Evolutionary conservation across 1,140 invertebrate genomes (phyloP).

Genomic region (Oncopodura yosiiana): DNA sequence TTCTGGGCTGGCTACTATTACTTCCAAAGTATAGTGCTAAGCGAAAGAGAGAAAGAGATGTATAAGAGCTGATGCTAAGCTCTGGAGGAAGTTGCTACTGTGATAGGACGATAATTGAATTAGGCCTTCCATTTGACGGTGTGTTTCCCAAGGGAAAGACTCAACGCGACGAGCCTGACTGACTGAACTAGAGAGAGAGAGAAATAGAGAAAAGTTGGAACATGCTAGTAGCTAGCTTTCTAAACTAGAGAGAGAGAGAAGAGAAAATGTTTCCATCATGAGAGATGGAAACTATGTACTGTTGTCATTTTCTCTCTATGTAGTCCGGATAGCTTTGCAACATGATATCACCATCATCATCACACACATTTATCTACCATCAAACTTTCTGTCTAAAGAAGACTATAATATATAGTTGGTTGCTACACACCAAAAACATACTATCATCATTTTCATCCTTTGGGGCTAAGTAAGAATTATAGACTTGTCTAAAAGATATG

Average conservation of each 20-base stretch:
- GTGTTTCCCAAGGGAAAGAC: conserved; percentile 36
- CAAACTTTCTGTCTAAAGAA: too few relatives aligned
- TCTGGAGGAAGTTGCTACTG: conserved; percentile 9
- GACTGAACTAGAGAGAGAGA: background rate
- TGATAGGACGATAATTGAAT: conserved; percentile 42
- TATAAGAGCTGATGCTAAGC: too few relatives aligned
- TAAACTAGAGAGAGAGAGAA: conserved; percentile 2
- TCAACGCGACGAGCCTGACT: background rate
- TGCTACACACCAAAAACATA: too few relatives aligned
- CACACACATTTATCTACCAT: too few relatives aligned
- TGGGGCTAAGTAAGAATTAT: too few relatives aligned
- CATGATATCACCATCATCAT: background rate
- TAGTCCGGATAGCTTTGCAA: background rate
- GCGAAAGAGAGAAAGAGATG: background rate
- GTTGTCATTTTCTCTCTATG: background rate
- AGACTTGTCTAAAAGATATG: too few relatives aligned
- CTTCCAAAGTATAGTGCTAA: background rate
- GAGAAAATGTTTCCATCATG: background rate
- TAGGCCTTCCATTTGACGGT: conserved; percentile 48
- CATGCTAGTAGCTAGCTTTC: background rate
- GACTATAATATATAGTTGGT: too few relatives aligned
- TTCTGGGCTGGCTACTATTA: too few relatives aligned
- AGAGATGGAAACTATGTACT: too few relatives aligned
- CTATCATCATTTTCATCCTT: too few relatives aligned
- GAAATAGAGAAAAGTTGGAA: background rate